Conservation (phyloP, 1,140 invertebrate genomes). For the Leptopilina clavipes region DNA sequence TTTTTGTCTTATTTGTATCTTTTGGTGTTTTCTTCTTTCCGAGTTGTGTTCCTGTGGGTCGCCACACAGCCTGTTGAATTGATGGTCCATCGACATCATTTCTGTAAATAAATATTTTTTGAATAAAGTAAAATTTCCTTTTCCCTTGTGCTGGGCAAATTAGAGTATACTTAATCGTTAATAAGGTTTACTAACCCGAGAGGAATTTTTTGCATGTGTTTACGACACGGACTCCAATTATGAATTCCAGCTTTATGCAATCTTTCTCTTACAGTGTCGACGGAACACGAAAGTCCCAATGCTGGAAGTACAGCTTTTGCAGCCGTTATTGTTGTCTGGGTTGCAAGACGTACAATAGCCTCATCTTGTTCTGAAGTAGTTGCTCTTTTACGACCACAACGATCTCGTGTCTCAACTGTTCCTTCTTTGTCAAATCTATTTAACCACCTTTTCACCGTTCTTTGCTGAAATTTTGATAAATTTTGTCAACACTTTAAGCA, state of each 20-base stretch:
- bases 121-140: too few relatives aligned
- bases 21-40: conserved; percentile 66
- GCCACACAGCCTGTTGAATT: conserved; percentile 72
- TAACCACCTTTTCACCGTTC: conserved; percentile 73
- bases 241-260: conserved; percentile 73
- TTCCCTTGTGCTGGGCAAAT: too few relatives aligned
- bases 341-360: conserved; percentile 69
- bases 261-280: conserved; percentile 71
- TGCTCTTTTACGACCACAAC: conserved; percentile 73
- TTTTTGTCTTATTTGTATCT: conserved; percentile 50
- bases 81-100: conserved; percentile 64
- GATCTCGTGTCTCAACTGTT: conserved; percentile 70
- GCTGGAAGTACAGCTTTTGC: conserved; percentile 72
- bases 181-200: conserved; percentile 60
- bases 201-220: conserved; percentile 72
- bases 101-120: conserved; percentile 42
- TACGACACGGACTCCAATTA: conserved; percentile 72
- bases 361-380: conserved; percentile 71
- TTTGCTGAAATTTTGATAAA: conserved; percentile 66
- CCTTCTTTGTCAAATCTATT: conserved; percentile 73
- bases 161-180: background rate
- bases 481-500: too few relatives aligned
- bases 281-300: conserved; percentile 70
- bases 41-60: conserved; percentile 71
- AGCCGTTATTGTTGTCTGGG: conserved; percentile 70